A percentile compares a stretch with the other conserved stretches of the same genome.
These are phyloP conservation scores for Triops longicaudatus DNA, from an alignment of 1,140 invertebrate genomes.

Conservation along the genomic window DNA sequence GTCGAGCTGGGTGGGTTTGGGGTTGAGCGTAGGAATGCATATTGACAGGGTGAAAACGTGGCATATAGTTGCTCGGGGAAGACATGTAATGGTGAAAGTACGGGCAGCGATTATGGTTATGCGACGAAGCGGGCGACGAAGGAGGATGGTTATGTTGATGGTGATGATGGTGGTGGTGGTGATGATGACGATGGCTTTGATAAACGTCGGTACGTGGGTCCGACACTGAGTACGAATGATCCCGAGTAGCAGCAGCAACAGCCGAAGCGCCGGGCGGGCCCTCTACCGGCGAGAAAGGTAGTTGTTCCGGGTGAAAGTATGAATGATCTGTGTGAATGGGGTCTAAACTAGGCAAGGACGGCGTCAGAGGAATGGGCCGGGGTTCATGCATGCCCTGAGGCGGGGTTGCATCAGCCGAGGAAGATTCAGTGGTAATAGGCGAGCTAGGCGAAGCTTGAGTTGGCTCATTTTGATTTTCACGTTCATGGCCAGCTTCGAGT, in stretches of 20 bases:
- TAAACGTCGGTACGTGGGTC: constrained; percentile 19
- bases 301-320: constrained; percentile 30
- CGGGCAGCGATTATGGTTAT: constrained; percentile 25
- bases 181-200: constrained; percentile 29
- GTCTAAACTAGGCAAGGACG: constrained; percentile 30
- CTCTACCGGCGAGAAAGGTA: not conserved
- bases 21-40: constrained; percentile 27
- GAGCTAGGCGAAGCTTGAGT: constrained; percentile 30
- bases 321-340: constrained; percentile 30
- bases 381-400: constrained; percentile 28
- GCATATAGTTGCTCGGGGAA: constrained; percentile 28
- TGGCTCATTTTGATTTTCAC: constrained; percentile 33
- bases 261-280: not conserved
- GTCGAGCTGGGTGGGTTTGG: constrained; percentile 3
- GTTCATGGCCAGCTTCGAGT: constrained; percentile 30
- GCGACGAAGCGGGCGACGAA: constrained; percentile 22
- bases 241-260: not conserved
- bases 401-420: constrained; percentile 28
- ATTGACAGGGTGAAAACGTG: constrained; percentile 27
- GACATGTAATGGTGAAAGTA: constrained; percentile 29
- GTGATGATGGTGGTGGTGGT: constrained; percentile 23
- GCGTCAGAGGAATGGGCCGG: constrained; percentile 29
- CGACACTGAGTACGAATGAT: not conserved
- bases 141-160: constrained; percentile 10
- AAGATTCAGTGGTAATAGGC: constrained; percentile 25